phyloP scores from a whole-genome alignment of 2,797 vertebrate species.

The Lemur catta region DNA sequence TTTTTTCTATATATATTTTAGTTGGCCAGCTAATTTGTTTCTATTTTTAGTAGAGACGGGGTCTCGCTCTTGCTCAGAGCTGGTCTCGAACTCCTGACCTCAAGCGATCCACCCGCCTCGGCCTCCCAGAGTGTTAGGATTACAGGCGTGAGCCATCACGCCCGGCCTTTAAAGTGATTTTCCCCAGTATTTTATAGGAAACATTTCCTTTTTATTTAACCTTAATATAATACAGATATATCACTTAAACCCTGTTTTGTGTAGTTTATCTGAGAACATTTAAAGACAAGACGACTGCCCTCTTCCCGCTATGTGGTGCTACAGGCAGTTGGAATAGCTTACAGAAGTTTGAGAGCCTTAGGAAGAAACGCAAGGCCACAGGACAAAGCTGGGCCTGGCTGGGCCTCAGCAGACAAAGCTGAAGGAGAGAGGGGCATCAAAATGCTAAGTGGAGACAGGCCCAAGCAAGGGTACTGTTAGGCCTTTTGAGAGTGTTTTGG shows the following conservation, averaged over 20 bases:
- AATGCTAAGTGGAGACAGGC: background rate
- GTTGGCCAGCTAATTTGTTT: no score
- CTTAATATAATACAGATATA: constrained; percentile 71
- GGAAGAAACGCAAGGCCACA: background rate
- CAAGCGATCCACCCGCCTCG: no score
- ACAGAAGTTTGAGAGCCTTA: background rate
- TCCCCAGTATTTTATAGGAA: constrained; percentile 62
- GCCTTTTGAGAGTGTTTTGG: background rate
- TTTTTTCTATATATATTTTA: no score
- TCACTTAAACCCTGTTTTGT: background rate
- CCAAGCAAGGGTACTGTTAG: background rate
- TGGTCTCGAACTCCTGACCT: no score
- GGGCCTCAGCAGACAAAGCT: background rate
- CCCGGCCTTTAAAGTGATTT: constrained; percentile 66
- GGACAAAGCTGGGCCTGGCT: background rate
- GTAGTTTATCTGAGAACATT: constrained; percentile 13
- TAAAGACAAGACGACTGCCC: background rate
- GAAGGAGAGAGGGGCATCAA: background rate
- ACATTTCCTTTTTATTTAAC: constrained; percentile 52
- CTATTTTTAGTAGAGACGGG: no score
- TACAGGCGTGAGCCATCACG: no score
- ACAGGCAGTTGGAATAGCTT: background rate
- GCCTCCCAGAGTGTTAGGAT: no score
- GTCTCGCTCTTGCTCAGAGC: no score
- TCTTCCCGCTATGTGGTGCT: background rate